Evolutionary conservation across 2,888 invertebrate species (phyloP).

Genomic region (Eulithis testata): DNA sequence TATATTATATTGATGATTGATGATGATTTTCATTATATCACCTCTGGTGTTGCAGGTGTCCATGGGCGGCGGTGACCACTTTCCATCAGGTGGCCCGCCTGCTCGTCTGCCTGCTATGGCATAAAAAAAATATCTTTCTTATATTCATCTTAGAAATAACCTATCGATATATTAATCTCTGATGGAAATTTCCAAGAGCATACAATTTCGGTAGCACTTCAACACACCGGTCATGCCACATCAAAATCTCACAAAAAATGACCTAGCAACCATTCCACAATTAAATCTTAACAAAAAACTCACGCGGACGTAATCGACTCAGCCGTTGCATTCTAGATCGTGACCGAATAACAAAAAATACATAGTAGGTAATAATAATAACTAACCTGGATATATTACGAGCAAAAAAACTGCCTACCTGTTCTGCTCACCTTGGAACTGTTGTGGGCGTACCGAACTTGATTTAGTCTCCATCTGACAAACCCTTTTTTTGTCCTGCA

Average conservation of each 20-base stretch:
- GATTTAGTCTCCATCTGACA: conserved; percentile 81
- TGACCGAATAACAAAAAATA: conserved; percentile 31
- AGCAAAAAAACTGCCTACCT: conserved; percentile 69
- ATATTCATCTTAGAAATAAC: neutral
- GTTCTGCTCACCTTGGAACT: conserved; percentile 74
- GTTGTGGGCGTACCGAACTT: conserved; percentile 77
- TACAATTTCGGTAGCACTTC: conserved; percentile 23
- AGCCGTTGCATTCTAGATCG: conserved; percentile 60
- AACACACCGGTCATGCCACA: conserved; percentile 41
- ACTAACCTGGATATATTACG: conserved; percentile 51
- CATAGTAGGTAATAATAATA: conserved; percentile 24
- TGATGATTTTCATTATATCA: too few species aligned
- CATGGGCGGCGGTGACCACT: too few species aligned
- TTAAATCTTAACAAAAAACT: conserved; percentile 53
- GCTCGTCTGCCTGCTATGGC: too few species aligned
- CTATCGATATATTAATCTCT: neutral
- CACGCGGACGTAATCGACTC: conserved; percentile 57
- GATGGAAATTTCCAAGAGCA: conserved; percentile 3
- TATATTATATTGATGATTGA: too few species aligned
- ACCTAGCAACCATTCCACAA: conserved; percentile 56
- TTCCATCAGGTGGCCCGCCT: too few species aligned
- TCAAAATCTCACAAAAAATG: conserved; percentile 42
- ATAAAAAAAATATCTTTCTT: too few species aligned
- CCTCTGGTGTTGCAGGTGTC: too few species aligned
- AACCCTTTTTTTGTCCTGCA: conserved; percentile 82